Evolutionary conservation across 2,113 vertebrate genomes (phyloP).

Genomic region (Ailuropoda melanoleuca): DNA sequence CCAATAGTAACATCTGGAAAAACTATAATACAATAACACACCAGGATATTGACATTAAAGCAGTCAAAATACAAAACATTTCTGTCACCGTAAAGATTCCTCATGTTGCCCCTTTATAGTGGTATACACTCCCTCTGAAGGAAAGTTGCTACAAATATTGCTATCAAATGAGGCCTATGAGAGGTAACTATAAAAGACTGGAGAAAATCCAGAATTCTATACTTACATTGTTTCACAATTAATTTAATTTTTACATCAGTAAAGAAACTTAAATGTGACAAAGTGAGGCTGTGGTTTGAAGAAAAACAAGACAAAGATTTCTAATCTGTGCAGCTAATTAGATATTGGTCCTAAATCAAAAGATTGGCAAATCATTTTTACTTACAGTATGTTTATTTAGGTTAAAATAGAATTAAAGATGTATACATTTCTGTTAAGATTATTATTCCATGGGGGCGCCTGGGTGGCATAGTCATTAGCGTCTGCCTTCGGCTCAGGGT

Average conservation of each 20-base stretch:
- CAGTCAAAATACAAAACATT: background rate
- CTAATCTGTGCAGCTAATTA: background rate
- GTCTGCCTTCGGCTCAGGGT: too few species aligned
- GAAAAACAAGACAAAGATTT: background rate
- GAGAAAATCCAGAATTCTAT: background rate
- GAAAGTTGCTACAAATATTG: background rate
- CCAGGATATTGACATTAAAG: background rate
- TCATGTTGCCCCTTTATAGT: background rate
- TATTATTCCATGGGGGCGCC: too few species aligned
- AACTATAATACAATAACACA: background rate
- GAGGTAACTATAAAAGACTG: background rate
- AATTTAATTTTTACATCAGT: background rate
- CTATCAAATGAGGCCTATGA: background rate
- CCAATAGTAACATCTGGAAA: background rate
- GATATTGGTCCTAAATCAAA: background rate
- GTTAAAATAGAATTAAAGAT: background rate
- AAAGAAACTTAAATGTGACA: background rate
- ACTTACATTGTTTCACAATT: background rate
- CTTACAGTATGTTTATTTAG: background rate
- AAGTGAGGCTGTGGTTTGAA: background rate
- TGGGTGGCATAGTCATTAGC: too few species aligned
- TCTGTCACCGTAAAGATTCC: background rate
- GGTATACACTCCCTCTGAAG: background rate
- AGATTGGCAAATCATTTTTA: background rate
- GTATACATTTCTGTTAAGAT: background rate